These are phyloP conservation scores for Falco biarmicus DNA, from an alignment of 2,797 vertebrate genomes.

Conservation along the genomic window DNA sequence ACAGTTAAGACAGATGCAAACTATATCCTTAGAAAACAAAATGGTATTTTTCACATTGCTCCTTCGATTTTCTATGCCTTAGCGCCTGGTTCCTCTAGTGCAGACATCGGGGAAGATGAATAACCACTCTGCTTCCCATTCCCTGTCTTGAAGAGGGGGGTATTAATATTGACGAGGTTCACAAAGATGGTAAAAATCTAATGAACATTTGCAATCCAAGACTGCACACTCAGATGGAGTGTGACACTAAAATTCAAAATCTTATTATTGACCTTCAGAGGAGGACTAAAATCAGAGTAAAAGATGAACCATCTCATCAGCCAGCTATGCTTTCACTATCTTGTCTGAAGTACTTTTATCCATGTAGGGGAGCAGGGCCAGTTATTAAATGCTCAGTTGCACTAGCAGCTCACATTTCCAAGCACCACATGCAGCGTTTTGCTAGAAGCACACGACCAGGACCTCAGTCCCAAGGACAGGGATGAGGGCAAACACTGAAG, in stretches of 20 bases:
- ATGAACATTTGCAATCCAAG: background rate
- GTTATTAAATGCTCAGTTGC: background rate
- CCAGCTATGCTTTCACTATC: background rate
- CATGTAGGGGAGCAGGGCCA: background rate
- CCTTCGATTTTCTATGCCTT: background rate
- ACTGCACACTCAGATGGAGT: background rate
- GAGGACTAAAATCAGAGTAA: constrained; percentile 39
- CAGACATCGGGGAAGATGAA: constrained; percentile 1
- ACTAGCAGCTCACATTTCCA: constrained; percentile 28
- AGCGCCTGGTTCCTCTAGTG: background rate
- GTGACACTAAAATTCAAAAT: constrained; percentile 47
- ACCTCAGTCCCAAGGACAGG: background rate
- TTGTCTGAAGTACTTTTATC: background rate
- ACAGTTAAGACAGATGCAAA: constrained; percentile 26
- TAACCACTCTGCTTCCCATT: constrained; percentile 26
- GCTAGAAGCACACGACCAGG: background rate
- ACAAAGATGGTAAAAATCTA: constrained; percentile 41
- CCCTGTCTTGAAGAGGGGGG: background rate
- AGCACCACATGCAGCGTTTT: background rate
- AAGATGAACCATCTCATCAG: constrained; percentile 16
- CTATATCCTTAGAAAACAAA: constrained; percentile 19
- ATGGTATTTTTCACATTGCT: background rate
- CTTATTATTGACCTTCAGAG: constrained; percentile 29
- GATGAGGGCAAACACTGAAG: constrained; percentile 23
- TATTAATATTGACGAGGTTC: constrained; percentile 62